Percentiles rank a stretch among this genome's conserved stretches.
Evolutionary conservation across 1,140 invertebrate species (phyloP).

Genomic region (Wiebesia pumilae): DNA sequence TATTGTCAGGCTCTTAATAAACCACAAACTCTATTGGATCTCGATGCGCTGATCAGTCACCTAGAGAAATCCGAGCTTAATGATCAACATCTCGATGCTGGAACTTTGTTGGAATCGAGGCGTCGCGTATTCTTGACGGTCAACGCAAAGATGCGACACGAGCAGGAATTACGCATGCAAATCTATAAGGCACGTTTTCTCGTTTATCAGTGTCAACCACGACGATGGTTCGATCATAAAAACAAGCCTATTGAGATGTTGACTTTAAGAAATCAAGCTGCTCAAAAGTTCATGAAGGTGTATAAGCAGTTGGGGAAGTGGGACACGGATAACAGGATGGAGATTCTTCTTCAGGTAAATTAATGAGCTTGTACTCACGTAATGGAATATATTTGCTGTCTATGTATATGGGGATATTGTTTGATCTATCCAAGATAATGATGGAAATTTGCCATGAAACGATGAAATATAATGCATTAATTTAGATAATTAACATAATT

Average conservation of each 20-base stretch:
- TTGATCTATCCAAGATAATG: no score
- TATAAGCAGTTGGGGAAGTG: conserved; percentile 76
- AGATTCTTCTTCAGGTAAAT: conserved; percentile 73
- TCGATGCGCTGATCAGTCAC: conserved; percentile 18
- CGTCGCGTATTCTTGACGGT: neutral
- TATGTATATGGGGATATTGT: no score
- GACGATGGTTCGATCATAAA: conserved; percentile 78
- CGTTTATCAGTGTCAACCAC: conserved; percentile 78
- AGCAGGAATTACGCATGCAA: neutral
- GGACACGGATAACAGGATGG: conserved; percentile 74
- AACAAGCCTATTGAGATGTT: conserved; percentile 78
- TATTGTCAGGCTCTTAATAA: conserved; percentile 27
- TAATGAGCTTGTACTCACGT: neutral
- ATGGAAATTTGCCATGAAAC: no score
- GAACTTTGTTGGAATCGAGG: neutral
- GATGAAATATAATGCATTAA: no score
- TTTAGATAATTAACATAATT: no score
- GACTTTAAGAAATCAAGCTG: conserved; percentile 80
- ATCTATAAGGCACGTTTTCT: conserved; percentile 60
- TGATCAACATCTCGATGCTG: neutral
- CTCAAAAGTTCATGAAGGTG: conserved; percentile 77
- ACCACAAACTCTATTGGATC: neutral
- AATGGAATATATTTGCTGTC: no score
- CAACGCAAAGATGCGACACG: neutral
- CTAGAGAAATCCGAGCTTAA: neutral